These are phyloP conservation scores for Synanthedon andrenaeformis DNA, from an alignment of 2,888 invertebrate species.

Conservation along the genomic window DNA sequence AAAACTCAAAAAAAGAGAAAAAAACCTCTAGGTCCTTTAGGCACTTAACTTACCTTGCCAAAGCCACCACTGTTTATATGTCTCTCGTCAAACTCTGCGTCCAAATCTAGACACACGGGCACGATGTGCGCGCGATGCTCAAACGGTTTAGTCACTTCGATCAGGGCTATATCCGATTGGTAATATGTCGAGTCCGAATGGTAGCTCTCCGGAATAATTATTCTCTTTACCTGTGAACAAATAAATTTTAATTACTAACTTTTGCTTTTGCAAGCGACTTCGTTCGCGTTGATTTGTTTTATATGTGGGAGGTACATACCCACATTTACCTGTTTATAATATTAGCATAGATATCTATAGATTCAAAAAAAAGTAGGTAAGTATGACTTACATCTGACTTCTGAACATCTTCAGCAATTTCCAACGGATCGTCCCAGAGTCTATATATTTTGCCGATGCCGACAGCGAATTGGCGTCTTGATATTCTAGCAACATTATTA, in stretches of 20 bases:
- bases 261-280: no score
- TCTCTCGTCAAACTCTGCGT: conserved; percentile 19
- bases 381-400: conserved; percentile 29
- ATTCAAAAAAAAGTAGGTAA: no score
- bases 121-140: conserved; percentile 43
- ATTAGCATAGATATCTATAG: no score
- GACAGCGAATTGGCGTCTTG: conserved; percentile 26
- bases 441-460: conserved; percentile 44
- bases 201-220: conserved; percentile 51
- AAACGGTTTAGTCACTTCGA: conserved; percentile 44
- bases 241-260: neutral
- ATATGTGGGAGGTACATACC: no score
- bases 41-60: conserved; percentile 22
- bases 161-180: conserved; percentile 68
- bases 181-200: conserved; percentile 60
- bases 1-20: no score
- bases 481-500: conserved; percentile 11
- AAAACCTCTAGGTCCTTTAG: no score
- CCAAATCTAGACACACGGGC: conserved; percentile 63
- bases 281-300: no score
- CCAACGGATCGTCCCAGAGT: conserved; percentile 24
- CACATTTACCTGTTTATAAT: no score
- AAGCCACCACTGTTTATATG: conserved; percentile 23
- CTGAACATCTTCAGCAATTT: conserved; percentile 21
- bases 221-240: conserved; percentile 32